These are phyloP conservation scores for Acrocephalus kingi DNA, from an alignment of 2,113 vertebrate species.

Conservation along the genomic window DNA sequence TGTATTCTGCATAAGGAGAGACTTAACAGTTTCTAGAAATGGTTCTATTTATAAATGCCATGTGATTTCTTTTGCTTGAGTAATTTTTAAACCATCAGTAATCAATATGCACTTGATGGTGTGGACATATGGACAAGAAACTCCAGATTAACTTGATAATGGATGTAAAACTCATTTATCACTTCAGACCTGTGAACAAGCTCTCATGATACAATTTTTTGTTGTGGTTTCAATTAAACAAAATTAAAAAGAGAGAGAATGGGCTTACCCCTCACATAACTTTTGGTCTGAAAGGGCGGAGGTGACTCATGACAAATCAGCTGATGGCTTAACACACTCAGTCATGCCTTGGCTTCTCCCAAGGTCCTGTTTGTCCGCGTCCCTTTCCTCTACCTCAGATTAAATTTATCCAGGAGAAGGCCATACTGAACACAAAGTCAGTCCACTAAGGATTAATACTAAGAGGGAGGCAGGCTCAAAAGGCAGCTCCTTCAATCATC, in stretches of 20 bases:
- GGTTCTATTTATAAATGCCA: not conserved
- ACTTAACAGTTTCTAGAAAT: not conserved
- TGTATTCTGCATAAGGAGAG: not conserved
- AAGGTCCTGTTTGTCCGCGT: not conserved
- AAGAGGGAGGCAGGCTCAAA: not conserved
- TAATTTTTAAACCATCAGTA: not conserved
- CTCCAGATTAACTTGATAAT: not conserved
- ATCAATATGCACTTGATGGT: not conserved
- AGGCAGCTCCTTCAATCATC: not conserved
- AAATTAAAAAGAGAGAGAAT: not conserved
- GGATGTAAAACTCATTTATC: not conserved
- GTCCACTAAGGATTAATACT: not conserved
- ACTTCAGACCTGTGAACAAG: not conserved
- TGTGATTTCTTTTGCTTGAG: not conserved
- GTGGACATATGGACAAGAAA: not conserved
- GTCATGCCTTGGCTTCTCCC: not conserved
- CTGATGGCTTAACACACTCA: not conserved
- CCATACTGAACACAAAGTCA: not conserved
- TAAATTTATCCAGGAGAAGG: not conserved
- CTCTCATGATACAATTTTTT: not conserved
- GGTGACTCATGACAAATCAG: not conserved
- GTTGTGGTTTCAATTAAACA: not conserved
- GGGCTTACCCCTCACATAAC: not conserved
- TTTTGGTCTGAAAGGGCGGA: not conserved
- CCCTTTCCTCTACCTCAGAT: not conserved